These are phyloP conservation scores for Imbricaverruca yamaguchii DNA, from an alignment of 2,888 invertebrate species.

Conservation along the genomic window DNA sequence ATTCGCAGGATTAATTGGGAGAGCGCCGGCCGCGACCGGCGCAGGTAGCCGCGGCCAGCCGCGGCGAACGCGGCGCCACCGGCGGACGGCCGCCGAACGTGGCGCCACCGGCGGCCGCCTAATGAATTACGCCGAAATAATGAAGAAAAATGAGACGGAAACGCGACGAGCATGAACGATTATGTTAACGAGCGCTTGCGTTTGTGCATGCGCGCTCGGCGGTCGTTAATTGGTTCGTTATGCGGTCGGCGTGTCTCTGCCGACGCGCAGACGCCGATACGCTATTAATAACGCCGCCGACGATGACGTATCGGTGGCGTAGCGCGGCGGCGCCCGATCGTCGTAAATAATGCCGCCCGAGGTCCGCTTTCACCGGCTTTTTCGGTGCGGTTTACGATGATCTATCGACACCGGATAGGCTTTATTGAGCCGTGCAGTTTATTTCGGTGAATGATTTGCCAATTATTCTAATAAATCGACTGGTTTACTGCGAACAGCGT, in stretches of 20 bases:
- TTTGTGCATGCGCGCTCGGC: neutral
- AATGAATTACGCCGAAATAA: neutral
- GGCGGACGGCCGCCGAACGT: neutral
- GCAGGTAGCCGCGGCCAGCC: neutral
- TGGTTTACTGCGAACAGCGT: too few species aligned
- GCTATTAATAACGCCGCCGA: slow-evolving; percentile 10
- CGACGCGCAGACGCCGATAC: neutral
- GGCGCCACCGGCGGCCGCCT: neutral
- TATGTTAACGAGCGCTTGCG: slow-evolving; percentile 15
- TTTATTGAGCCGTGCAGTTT: too few species aligned
- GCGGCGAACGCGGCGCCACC: neutral
- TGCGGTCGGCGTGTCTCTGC: slow-evolving; percentile 1
- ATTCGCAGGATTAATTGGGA: too few species aligned
- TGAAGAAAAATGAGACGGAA: slow-evolving; percentile 21
- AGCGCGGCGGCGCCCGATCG: too few species aligned
- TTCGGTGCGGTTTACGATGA: too few species aligned
- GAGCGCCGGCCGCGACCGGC: neutral
- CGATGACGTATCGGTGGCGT: neutral
- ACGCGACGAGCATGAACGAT: slow-evolving; percentile 11
- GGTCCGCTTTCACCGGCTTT: too few species aligned
- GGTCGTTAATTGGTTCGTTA: slow-evolving; percentile 13
- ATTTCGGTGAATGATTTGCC: too few species aligned
- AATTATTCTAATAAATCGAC: too few species aligned
- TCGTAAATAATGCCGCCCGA: too few species aligned
- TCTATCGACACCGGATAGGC: too few species aligned